Evolutionary conservation across 2,113 vertebrate species (phyloP), one percentile per base, ranked within the genome.

Genomic region (Pollimyrus isidori): DNA sequence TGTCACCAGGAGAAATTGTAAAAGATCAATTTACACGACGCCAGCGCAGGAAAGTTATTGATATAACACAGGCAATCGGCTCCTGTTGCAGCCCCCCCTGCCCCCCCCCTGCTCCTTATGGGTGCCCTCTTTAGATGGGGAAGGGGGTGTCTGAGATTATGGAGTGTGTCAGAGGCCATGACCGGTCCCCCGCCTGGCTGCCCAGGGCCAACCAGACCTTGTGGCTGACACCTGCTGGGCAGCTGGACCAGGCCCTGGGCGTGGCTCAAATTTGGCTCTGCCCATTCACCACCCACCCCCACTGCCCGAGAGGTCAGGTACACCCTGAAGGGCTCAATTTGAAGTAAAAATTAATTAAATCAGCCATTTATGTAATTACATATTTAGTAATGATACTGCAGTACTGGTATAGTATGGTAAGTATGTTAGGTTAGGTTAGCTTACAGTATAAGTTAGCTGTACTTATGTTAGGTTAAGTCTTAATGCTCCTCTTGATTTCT

Each of bases 1-100:
- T 97, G 97, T 97, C 97, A 97, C 95, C 15, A 93, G 95, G 96
- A 97, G 96, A 97, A 97, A 98, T 96, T 97, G 96, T 96, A 97
- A 97, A 96, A 97, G 96, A 98, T 98, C 97, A 97, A 97, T 98
- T 97, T 97, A 97, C 96, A 97, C 96, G 96, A 96, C 95, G 95
- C 94, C 95, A 94, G 96, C 96, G 96, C 96, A 94, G 95, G 95
- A 96, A 95, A 92, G 96, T 96, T 97, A 97, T 97, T 96, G 97
- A 97, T 97, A 96, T 95, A 95, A 95, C 96, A 96, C 62, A 95
- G 96, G 95, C 95, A 96, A 95, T 95, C 94, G 94, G 95, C 93
- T 95, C 93, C 94, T 96, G 93, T 94, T 95, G 92, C 92, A 93
- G 53, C 15, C 94, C 91, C 69, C 3, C 13, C 10, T 11, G 0